phyloP scores from a whole-genome alignment of 2,888 invertebrate genomes.

The Itoplectis maculator region DNA sequence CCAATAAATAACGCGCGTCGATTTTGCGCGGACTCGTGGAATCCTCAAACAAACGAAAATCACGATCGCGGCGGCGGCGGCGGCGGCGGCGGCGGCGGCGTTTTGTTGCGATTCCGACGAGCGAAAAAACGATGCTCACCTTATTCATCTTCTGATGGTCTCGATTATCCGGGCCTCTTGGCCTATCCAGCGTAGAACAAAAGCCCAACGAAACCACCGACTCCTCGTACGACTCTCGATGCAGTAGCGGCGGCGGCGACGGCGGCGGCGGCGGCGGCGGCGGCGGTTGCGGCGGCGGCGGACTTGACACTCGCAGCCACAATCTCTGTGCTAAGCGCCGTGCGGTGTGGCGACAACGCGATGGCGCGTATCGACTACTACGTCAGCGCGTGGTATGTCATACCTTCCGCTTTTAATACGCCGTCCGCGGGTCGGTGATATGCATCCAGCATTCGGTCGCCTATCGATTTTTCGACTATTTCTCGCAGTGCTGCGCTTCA shows the following conservation, averaged over 20 bases:
- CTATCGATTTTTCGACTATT: constrained; percentile 31
- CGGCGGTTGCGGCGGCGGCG: constrained; percentile 18
- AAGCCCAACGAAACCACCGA: constrained; percentile 43
- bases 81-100: too few relatives aligned
- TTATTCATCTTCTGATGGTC: constrained; percentile 58
- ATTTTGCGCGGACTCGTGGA: neutral
- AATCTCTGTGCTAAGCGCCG: neutral
- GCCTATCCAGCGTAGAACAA: constrained; percentile 52
- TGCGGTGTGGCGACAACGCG: neutral
- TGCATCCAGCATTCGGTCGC: constrained; percentile 16
- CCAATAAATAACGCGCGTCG: constrained; percentile 29
- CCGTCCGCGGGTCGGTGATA: neutral
- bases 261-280: constrained; percentile 24
- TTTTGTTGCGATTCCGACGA: neutral
- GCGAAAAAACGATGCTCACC: constrained; percentile 26
- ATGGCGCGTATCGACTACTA: constrained; percentile 12
- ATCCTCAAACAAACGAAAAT: too few relatives aligned
- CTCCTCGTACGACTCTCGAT: constrained; percentile 29
- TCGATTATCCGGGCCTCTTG: constrained; percentile 51
- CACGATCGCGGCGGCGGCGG: too few relatives aligned
- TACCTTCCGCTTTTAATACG: neutral
- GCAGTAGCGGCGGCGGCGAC: neutral
- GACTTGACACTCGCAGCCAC: constrained; percentile 43
- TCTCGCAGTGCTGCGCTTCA: neutral
- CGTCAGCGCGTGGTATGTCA: constrained; percentile 7